Conservation (phyloP, 2,113 vertebrate species). For the Crotalus helleri region DNA sequence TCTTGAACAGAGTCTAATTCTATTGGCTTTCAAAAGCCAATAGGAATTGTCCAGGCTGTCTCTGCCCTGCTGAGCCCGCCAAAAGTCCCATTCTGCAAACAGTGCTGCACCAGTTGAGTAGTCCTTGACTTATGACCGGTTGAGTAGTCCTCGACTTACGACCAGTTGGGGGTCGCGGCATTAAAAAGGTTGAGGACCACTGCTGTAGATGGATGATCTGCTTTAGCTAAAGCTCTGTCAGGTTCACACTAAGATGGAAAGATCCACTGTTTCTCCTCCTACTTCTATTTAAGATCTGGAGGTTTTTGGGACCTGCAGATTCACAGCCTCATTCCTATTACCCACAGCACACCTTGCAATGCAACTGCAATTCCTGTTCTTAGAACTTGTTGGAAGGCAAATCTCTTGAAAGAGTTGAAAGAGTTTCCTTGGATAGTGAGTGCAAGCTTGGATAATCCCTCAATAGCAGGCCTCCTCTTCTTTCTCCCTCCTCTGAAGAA, state of each 20-base stretch:
- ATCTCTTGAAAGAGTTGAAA: neutral
- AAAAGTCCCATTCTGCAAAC: no score
- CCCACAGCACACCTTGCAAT: neutral
- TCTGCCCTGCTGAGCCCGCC: no score
- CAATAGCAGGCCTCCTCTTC: neutral
- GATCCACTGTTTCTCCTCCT: neutral
- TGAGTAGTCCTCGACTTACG: no score
- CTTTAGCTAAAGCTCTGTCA: neutral
- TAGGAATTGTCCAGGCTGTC: no score
- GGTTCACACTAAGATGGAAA: neutral
- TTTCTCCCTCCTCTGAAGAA: neutral
- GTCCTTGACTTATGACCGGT: no score
- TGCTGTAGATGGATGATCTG: neutral
- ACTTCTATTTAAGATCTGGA: neutral
- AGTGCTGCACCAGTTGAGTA: no score
- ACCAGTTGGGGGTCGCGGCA: no score
- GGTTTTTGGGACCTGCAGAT: neutral
- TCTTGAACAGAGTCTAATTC: no score
- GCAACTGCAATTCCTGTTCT: neutral
- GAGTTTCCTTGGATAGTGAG: neutral
- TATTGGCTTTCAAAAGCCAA: no score
- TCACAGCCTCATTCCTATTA: neutral
- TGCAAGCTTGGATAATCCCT: neutral
- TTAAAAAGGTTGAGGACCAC: no score
- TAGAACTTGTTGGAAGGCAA: neutral